These are phyloP conservation scores for Terrapene triunguis DNA, from an alignment of 2,113 vertebrate species.

Conservation along the genomic window DNA sequence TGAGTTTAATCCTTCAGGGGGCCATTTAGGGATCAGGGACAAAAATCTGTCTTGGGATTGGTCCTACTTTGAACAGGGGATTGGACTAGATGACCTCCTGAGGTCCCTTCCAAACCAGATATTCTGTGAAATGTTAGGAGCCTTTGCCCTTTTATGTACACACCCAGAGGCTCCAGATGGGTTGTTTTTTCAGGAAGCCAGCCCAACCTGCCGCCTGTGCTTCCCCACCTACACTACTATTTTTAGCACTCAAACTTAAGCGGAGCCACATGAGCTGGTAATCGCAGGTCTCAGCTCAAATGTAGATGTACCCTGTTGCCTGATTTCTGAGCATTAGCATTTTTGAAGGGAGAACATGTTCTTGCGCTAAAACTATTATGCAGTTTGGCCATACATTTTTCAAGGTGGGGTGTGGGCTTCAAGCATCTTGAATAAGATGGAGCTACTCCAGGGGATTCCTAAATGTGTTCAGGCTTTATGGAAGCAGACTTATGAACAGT, in stretches of 20 bases:
- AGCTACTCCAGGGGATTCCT: neutral
- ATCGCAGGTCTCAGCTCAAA: neutral
- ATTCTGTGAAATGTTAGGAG: neutral
- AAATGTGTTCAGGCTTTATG: neutral
- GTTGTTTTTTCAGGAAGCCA: neutral
- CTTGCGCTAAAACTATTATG: neutral
- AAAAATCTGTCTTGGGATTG: no score
- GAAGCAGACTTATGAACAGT: neutral
- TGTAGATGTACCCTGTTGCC: neutral
- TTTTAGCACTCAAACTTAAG: neutral
- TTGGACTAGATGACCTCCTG: no score
- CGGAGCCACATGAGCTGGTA: neutral
- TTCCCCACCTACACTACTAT: neutral
- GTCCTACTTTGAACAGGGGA: no score
- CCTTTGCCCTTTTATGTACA: neutral
- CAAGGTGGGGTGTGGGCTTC: neutral
- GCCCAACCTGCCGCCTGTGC: neutral
- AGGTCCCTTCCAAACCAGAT: no score
- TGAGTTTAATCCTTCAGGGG: no score
- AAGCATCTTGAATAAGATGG: neutral
- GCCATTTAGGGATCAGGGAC: no score
- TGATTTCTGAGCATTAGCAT: neutral
- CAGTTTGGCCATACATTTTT: neutral
- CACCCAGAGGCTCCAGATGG: neutral
- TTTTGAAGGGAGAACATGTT: neutral